These are phyloP conservation scores for Colostygia pectinataria DNA, from an alignment of 2,888 invertebrate genomes.

Conservation along the genomic window DNA sequence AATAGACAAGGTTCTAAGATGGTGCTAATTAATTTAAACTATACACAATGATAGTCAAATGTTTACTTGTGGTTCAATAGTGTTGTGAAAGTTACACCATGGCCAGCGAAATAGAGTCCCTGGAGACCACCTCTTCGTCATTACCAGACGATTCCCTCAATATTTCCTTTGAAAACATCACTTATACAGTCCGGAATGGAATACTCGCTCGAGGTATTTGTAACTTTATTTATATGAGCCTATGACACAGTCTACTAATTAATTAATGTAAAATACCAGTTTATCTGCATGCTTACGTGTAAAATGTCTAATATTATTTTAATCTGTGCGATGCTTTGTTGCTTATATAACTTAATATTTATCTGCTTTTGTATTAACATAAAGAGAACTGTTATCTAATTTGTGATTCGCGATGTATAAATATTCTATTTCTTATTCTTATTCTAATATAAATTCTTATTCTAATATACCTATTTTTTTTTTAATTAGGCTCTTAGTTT, in stretches of 20 bases:
- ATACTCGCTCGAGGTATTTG: conserved; percentile 79
- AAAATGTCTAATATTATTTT: conserved; percentile 25
- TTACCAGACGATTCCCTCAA: conserved; percentile 78
- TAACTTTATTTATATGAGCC: conserved; percentile 22
- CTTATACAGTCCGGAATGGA: conserved; percentile 85
- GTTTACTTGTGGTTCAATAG: conserved; percentile 43
- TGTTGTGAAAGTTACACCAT: conserved; percentile 54
- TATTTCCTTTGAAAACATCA: conserved; percentile 86
- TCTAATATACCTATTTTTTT: too few species aligned
- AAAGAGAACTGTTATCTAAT: not conserved
- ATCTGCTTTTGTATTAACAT: not conserved
- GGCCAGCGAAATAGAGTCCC: conserved; percentile 67
- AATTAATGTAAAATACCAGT: conserved; percentile 18
- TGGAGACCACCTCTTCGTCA: conserved; percentile 68
- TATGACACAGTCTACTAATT: conserved; percentile 23
- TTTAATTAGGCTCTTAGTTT: too few species aligned
- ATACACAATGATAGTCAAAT: conserved; percentile 49
- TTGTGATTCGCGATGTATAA: too few species aligned
- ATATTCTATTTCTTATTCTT: too few species aligned
- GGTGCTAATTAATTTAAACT: not conserved
- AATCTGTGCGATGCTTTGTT: conserved; percentile 18
- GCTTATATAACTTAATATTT: conserved; percentile 4
- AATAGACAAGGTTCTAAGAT: not conserved
- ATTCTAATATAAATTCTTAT: too few species aligned
- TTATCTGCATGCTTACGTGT: conserved; percentile 25